phyloP scores from a whole-genome alignment of 2,888 invertebrate species.

The Pristionchus exspectatus region DNA sequence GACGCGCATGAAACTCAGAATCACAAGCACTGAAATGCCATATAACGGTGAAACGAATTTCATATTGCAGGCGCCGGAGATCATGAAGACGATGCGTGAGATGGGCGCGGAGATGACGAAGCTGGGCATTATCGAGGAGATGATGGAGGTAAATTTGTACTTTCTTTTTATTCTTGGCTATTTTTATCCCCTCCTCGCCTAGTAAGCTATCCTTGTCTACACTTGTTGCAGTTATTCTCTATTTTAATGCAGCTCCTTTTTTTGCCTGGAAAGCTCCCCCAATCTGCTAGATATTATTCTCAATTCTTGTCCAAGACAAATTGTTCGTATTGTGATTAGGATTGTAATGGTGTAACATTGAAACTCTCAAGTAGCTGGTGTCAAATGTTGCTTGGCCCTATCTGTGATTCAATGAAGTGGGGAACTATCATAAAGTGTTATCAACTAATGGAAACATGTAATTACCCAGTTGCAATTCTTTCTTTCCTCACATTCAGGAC shows the following conservation, averaged over 20 bases:
- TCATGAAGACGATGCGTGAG: slow-evolving; percentile 96
- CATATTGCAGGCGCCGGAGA: slow-evolving; percentile 89
- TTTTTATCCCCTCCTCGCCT: background rate
- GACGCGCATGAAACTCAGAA: too few relatives aligned
- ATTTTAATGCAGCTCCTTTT: too few relatives aligned
- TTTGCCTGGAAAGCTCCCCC: too few relatives aligned
- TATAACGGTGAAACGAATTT: background rate
- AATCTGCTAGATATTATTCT: too few relatives aligned
- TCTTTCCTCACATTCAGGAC: slow-evolving; percentile 85
- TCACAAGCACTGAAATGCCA: too few relatives aligned
- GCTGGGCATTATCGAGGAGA: slow-evolving; percentile 95
- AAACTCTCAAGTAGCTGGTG: too few relatives aligned
- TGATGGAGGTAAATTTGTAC: slow-evolving; percentile 86
- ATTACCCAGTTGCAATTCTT: background rate
- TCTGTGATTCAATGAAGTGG: background rate
- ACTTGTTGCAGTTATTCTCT: too few relatives aligned
- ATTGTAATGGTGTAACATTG: too few relatives aligned
- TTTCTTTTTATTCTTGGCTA: background rate
- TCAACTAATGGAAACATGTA: background rate
- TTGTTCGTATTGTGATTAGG: too few relatives aligned
- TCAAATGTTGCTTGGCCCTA: too few relatives aligned
- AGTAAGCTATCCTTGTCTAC: too few relatives aligned
- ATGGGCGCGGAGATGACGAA: slow-evolving; percentile 99
- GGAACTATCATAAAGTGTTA: background rate
- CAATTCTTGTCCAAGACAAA: too few relatives aligned